Evolutionary conservation across 2,113 vertebrate genomes (phyloP), one percentile per base, ranked within the genome.

Genomic region (Larimichthys polyactis): DNA sequence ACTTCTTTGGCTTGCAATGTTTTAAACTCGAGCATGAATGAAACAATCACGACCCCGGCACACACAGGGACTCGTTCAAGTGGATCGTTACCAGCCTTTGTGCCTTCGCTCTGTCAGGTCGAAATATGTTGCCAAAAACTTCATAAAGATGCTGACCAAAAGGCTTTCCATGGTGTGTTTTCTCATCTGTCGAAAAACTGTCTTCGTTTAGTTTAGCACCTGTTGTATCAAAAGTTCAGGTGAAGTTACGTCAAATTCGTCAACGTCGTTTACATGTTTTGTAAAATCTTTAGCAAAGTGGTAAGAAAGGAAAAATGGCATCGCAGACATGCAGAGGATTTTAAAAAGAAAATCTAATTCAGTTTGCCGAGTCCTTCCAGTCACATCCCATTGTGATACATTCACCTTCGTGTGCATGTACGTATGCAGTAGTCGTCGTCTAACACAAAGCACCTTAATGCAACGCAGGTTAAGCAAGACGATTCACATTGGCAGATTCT

Each of bases 1-100:
- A 46, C 15, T 91, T 40, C 90, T 91, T 91, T 91, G 89, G 87
- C 84, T 90, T 75, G 75, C 70, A 58, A 67, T 57, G 68, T 58
- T 75, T 24, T 20, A 14, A 84, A 71, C 73, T 78, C 19, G 22
- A 49, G 43, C 40, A 29, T 64, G 11, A 60, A 51, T 29, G 3
- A 75, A 66, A 68, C 60, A 74, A 71, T 77, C 71, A 44, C 14
- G 55, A 36, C 46, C n/a, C n/a, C 54, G 54, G 16, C 3, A 46
- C 46, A 62, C 49, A 8, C 44, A 8, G 67, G 55, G 58, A 69
- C 52, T 59, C 9, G 3, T 40, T 80, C 57, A 29, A 52, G 71
- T 29, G 17, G 19, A 16, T 7, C 14, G 11, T 20, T 77, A 22
- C 3, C 7, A 14, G 54, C 44, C 57, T 63, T 14, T 58, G 24